Conservation (phyloP, 2,113 vertebrate species). For the Stegastes partitus region DNA sequence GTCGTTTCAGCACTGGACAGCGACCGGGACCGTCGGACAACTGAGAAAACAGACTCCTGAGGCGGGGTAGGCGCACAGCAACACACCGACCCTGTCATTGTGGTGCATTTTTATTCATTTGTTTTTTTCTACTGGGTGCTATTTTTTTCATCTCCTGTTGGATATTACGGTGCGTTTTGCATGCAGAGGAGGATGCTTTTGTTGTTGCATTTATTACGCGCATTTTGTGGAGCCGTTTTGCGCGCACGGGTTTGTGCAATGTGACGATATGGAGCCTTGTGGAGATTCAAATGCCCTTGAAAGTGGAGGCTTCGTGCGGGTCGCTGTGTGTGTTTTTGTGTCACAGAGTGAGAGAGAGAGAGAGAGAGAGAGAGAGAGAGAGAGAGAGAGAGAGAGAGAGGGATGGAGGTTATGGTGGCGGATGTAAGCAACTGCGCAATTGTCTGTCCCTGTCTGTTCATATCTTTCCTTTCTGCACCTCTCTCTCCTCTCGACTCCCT, state of each 20-base stretch:
- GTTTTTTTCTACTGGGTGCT: rapidly evolving
- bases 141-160: background rate
- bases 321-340: conserved; percentile 2
- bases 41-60: conserved; percentile 62
- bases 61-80: conserved; percentile 63
- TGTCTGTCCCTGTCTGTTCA: conserved; percentile 68
- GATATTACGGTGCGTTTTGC: background rate
- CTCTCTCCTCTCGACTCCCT: background rate
- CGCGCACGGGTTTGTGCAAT: conserved; percentile 2
- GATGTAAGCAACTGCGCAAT: conserved; percentile 80
- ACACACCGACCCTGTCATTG: background rate
- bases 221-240: conserved; percentile 1
- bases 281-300: conserved; percentile 79
- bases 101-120: background rate
- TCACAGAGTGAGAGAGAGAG: background rate
- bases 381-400: background rate
- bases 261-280: conserved; percentile 15
- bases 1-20: conserved; percentile 83
- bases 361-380: background rate
- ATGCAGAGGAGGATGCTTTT: background rate
- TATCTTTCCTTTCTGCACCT: conserved; percentile 42
- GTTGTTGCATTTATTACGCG: background rate
- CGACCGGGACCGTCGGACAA: conserved; percentile 65
- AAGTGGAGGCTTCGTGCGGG: conserved; percentile 42
- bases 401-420: conserved; percentile 24